These are phyloP conservation scores for Panthera leo DNA, from an alignment of 2,113 vertebrate genomes.

Conservation along the genomic window DNA sequence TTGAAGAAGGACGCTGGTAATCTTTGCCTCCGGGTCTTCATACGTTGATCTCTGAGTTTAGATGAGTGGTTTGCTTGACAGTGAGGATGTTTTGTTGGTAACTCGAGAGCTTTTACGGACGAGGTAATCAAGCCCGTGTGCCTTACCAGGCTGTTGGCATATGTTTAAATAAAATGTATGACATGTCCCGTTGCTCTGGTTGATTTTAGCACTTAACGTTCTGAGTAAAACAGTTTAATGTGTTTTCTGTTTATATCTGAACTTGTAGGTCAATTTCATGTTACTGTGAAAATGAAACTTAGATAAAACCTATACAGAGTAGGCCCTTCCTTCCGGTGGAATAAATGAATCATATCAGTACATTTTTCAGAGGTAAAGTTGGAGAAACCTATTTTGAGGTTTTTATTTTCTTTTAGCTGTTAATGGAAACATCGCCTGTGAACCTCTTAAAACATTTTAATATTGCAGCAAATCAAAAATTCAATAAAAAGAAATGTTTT, in stretches of 20 bases:
- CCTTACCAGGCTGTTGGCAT: background rate
- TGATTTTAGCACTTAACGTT: background rate
- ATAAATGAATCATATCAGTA: background rate
- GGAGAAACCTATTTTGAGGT: background rate
- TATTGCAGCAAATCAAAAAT: background rate
- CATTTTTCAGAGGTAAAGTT: background rate
- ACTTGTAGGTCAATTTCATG: background rate
- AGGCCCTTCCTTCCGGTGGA: background rate
- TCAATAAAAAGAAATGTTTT: background rate
- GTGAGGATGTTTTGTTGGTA: slow-evolving; percentile 45
- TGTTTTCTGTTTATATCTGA: background rate
- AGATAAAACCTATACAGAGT: background rate
- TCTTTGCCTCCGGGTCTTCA: slow-evolving; percentile 48
- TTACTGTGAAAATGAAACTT: background rate
- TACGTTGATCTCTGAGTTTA: background rate
- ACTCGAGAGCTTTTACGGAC: background rate
- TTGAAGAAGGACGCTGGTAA: slow-evolving; percentile 49
- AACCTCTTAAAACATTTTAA: background rate
- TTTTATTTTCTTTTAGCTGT: background rate
- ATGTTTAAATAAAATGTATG: background rate
- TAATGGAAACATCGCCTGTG: background rate
- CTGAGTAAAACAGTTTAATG: background rate
- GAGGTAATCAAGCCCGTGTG: background rate
- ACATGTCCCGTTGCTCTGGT: background rate
- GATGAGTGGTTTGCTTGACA: background rate